These are phyloP conservation scores for Aegithalos caudatus DNA, from an alignment of 2,113 vertebrate genomes.

Conservation along the genomic window DNA sequence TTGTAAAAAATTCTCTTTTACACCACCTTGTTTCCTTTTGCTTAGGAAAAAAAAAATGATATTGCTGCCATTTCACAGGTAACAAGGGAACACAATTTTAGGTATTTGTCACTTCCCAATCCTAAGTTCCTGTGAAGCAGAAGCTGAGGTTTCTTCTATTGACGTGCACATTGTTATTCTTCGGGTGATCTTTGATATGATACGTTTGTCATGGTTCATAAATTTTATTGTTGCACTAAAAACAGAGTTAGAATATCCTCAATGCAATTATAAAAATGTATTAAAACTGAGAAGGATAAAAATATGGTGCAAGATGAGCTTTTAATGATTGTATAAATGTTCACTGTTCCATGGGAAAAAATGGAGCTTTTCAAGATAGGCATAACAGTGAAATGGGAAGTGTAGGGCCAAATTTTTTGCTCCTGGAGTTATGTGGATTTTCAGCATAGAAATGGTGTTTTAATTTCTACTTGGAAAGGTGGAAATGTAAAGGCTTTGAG, in stretches of 20 bases:
- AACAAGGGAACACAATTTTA: not conserved
- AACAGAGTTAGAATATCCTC: slow-evolving; percentile 82
- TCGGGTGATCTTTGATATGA: slow-evolving; percentile 72
- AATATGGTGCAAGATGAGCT: slow-evolving; percentile 75
- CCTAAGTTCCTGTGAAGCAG: not conserved
- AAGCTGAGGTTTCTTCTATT: slow-evolving; percentile 11
- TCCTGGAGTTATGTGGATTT: not conserved
- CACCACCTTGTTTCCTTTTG: not conserved
- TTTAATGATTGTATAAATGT: slow-evolving; percentile 81
- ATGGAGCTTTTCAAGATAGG: not conserved
- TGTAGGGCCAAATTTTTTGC: not conserved
- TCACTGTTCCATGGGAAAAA: slow-evolving; percentile 71
- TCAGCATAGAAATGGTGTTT: not conserved
- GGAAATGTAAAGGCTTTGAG: not conserved
- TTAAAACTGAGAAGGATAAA: slow-evolving; percentile 78
- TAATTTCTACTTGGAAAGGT: not conserved
- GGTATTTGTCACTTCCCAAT: not conserved
- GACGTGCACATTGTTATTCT: slow-evolving; percentile 71
- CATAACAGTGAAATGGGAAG: not conserved
- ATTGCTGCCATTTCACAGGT: not conserved
- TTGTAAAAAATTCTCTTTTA: not conserved
- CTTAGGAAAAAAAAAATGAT: not conserved
- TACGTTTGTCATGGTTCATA: slow-evolving; percentile 76
- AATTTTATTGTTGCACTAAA: slow-evolving; percentile 83
- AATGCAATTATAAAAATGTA: slow-evolving; percentile 82